These are phyloP conservation scores for Eristalis arbustorum DNA, from an alignment of 2,888 invertebrate genomes.

Conservation along the genomic window DNA sequence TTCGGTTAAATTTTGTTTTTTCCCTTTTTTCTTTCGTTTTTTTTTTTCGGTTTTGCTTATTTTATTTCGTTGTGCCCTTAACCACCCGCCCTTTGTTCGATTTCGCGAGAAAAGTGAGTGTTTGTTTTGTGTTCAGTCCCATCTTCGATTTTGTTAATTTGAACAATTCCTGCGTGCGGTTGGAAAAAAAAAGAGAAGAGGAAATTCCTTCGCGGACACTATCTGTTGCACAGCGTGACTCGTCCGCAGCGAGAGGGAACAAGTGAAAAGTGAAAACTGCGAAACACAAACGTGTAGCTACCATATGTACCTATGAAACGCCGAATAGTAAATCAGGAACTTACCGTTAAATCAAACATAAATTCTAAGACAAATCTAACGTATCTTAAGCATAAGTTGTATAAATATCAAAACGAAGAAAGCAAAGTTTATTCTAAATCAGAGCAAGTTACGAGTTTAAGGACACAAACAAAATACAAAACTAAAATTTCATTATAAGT, in stretches of 20 bases:
- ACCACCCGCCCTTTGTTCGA: neutral
- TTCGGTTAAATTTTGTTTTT: neutral
- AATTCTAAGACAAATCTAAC: neutral
- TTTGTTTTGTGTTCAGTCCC: neutral
- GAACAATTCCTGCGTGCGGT: neutral
- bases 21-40: neutral
- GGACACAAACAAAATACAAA: neutral
- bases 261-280: conserved; percentile 1
- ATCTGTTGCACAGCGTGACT: conserved; percentile 45
- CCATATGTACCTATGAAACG: conserved; percentile 50
- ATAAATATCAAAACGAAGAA: conserved; percentile 51
- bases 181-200: neutral
- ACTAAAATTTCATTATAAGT: conserved; percentile 8
- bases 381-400: conserved; percentile 44
- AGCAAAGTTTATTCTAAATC: conserved; percentile 68
- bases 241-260: neutral
- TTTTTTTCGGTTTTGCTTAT: neutral
- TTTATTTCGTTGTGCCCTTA: neutral
- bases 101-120: neutral
- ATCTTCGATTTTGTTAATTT: neutral
- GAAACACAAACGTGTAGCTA: conserved; percentile 47
- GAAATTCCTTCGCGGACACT: conserved; percentile 24
- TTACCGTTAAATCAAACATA: neutral
- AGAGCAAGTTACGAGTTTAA: conserved; percentile 29
- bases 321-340: conserved; percentile 26